A percentile compares a stretch with the other conserved stretches of the same genome.
Evolutionary conservation across 2,797 vertebrate genomes (phyloP).

Genomic region (Cyprinella venusta): DNA sequence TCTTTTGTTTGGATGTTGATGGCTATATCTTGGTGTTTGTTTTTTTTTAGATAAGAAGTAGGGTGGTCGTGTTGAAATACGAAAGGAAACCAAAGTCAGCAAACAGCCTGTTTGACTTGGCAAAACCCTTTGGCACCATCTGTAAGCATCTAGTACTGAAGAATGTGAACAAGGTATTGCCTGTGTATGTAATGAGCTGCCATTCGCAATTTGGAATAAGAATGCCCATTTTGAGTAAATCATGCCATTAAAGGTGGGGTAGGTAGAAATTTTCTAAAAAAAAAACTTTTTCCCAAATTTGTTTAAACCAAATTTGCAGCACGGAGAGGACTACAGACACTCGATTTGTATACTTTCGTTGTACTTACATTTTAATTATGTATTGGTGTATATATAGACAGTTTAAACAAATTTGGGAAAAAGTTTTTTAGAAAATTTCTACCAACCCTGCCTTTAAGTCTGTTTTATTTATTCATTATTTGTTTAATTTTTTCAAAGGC

Average conservation of each 20-base stretch:
- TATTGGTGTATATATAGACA: too few relatives aligned
- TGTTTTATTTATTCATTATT: background rate
- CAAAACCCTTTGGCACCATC: conserved; percentile 74
- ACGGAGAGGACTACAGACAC: too few relatives aligned
- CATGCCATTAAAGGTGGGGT: background rate
- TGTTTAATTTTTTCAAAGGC: conserved; percentile 74
- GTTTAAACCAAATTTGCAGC: too few relatives aligned
- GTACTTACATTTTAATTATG: too few relatives aligned
- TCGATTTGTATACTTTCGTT: too few relatives aligned
- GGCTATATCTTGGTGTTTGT: background rate
- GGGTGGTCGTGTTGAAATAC: conserved; percentile 81
- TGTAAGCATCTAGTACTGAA: conserved; percentile 76
- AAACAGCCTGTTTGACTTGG: conserved; percentile 73
- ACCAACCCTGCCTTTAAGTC: too few relatives aligned
- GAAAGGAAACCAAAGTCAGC: conserved; percentile 72
- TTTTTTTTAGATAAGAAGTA: conserved; percentile 69
- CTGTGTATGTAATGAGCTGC: background rate
- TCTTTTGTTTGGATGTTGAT: background rate
- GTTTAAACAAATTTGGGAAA: too few relatives aligned
- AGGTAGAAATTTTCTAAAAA: too few relatives aligned
- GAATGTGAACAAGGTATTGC: conserved; percentile 74
- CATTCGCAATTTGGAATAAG: background rate
- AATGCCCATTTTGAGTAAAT: background rate
- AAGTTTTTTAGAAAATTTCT: too few relatives aligned
- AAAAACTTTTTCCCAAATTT: too few relatives aligned